Evolutionary conservation across 2,797 vertebrate genomes (phyloP).

Genomic region (Phoxinus dragarum): DNA sequence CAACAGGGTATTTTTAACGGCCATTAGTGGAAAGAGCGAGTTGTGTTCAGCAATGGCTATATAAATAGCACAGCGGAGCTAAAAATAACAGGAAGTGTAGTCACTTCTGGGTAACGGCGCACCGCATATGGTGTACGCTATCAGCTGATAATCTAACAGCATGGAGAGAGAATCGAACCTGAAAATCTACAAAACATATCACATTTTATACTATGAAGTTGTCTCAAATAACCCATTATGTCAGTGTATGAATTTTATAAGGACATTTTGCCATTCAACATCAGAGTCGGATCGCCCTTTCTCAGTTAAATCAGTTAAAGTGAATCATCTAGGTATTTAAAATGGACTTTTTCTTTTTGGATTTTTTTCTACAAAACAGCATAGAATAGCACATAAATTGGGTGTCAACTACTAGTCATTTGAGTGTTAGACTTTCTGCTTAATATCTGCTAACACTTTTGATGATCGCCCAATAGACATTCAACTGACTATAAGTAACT

Average conservation of each 20-base stretch:
- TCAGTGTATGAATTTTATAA: neutral
- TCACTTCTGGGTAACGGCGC: slow-evolving; percentile 5
- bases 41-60: neutral
- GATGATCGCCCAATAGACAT: neutral
- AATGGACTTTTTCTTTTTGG: neutral
- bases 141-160: neutral
- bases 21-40: slow-evolving; percentile 4
- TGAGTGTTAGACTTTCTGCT: neutral
- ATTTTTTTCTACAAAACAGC: neutral
- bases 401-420: neutral
- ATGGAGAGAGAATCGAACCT: neutral
- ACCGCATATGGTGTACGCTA: slow-evolving; percentile 18
- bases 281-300: neutral
- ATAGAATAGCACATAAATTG: neutral
- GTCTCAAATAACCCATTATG: no score
- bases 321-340: neutral
- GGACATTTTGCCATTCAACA: neutral
- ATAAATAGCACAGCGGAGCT: slow-evolving; percentile 38
- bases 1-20: slow-evolving; percentile 4
- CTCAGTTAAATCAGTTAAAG: no score
- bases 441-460: neutral
- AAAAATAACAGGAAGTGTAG: slow-evolving; percentile 37
- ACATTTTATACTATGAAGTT: neutral
- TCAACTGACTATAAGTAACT: neutral
- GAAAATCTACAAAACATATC: neutral